Evolutionary conservation across 1,140 invertebrate species (phyloP), one percentile per base, ranked within the genome.

Genomic region (Argopecten irradians): DNA sequence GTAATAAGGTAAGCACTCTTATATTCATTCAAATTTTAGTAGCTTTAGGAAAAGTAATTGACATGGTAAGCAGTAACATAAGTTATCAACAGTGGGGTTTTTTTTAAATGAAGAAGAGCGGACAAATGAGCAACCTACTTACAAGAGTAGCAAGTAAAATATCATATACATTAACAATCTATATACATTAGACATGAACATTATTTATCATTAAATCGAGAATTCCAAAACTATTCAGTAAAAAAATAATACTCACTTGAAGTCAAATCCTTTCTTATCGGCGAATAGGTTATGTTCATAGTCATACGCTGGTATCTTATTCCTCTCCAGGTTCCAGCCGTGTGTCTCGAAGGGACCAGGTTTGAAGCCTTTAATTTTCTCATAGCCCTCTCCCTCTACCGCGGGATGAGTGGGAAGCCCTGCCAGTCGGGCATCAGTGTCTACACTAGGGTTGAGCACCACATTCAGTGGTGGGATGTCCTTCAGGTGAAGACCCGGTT

Each of bases 381-480:
- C 91, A 8, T 89, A 34, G 1, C 87, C 88, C 82, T 93, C 92
- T 13, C 90, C 92, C 85, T 89, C 89, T 3, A 92, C 90, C 5
- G 92, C 93, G 13, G 93, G 91, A 16, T 82, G 35, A 8, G 92
- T 87, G 14, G 87, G 83, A 13, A 89, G 34, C 0, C 94, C 94
- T 14, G 90, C 89, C 13, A 87, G 71, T 0, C 94, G 90, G 0
- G 92, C 91, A 32, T 89, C 86, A 13, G 93, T 93, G 90, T 95
- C 94, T 9, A 95, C 92, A 43, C 92, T 91, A 5, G 94, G 94
- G 87, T 95, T 93, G 28, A 92, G 89, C 1, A 95, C 94, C 14
- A 95, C 95, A 89, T 92, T 91, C 32, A 95, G 87, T 11, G 94
- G 92, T 34, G 95, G 94, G 19, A 95, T 93, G 7, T 94, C 92